A percentile compares a stretch with the other conserved stretches of the same genome.
phyloP scores from a whole-genome alignment of 2,888 invertebrate species.

The Bembecia ichneumoniformis region DNA sequence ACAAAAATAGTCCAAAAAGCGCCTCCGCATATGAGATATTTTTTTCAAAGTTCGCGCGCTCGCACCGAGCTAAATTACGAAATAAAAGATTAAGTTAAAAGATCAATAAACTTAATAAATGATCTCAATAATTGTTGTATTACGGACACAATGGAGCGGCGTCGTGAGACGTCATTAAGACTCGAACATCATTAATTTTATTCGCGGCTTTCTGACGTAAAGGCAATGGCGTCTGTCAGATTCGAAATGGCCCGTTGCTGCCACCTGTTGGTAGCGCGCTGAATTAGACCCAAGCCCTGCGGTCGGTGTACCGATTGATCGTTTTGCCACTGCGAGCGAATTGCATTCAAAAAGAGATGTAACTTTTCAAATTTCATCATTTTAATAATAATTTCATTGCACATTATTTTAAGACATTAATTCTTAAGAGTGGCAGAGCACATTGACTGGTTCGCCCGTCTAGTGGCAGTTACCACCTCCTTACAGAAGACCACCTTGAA shows the following conservation, averaged over 20 bases:
- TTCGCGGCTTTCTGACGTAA: conserved; percentile 70
- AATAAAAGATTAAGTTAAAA: conserved; percentile 73
- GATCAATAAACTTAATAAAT: conserved; percentile 74
- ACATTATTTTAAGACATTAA: too few species aligned
- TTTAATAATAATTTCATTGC: background rate
- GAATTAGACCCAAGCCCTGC: conserved; percentile 65
- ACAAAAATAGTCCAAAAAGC: conserved; percentile 73
- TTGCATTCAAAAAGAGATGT: background rate
- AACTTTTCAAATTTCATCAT: too few species aligned
- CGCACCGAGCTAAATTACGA: conserved; percentile 69
- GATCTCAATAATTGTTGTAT: conserved; percentile 74
- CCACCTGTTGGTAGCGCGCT: conserved; percentile 71
- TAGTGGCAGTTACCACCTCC: too few species aligned
- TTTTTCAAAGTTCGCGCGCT: conserved; percentile 67
- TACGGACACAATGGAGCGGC: conserved; percentile 71
- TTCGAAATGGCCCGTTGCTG: conserved; percentile 64
- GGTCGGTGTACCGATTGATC: conserved; percentile 55
- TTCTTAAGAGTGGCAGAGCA: too few species aligned
- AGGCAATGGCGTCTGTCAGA: conserved; percentile 71
- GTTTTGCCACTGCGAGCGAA: conserved; percentile 12
- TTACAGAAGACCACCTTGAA: too few species aligned
- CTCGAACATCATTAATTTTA: conserved; percentile 72
- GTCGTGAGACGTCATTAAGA: conserved; percentile 71
- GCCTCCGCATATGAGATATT: conserved; percentile 67
- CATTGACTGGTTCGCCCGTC: too few species aligned